These are phyloP conservation scores for Rhynchopsitta pachyrhyncha DNA, from an alignment of 2,113 vertebrate genomes.

Conservation along the genomic window DNA sequence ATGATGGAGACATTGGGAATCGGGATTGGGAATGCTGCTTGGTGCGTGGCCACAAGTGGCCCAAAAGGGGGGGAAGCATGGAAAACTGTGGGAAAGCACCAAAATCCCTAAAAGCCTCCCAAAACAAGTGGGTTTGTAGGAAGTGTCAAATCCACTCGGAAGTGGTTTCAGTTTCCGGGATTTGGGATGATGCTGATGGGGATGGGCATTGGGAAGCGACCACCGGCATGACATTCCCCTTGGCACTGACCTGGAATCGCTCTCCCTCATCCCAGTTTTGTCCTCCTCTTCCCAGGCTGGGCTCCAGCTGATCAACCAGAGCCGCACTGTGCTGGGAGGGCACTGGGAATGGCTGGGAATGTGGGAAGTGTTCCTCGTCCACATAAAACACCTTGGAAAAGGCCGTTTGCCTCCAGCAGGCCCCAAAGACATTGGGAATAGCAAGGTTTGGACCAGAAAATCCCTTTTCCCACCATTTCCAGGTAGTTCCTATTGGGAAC, in stretches of 20 bases:
- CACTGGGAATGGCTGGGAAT: neutral
- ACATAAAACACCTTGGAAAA: neutral
- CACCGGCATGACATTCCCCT: neutral
- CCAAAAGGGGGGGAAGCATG: neutral
- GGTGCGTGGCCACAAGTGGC: too few species aligned
- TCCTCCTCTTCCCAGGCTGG: neutral
- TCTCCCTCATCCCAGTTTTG: neutral
- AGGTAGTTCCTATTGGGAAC: too few species aligned
- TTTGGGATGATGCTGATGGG: neutral
- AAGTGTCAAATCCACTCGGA: neutral
- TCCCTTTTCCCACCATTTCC: neutral
- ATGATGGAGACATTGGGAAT: neutral
- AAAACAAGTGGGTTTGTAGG: neutral
- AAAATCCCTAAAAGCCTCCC: neutral
- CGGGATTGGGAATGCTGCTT: neutral
- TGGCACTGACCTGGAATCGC: neutral
- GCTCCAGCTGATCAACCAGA: neutral
- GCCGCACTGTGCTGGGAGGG: neutral
- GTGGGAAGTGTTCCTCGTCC: neutral
- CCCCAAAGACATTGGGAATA: neutral
- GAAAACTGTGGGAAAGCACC: neutral
- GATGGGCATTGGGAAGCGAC: neutral
- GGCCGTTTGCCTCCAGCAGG: neutral
- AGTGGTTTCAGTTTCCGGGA: neutral
- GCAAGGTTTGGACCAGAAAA: neutral